Percentiles rank a stretch among this genome's conserved stretches.
Evolutionary conservation across 2,113 vertebrate genomes (phyloP).

Genomic region (Progne subis): DNA sequence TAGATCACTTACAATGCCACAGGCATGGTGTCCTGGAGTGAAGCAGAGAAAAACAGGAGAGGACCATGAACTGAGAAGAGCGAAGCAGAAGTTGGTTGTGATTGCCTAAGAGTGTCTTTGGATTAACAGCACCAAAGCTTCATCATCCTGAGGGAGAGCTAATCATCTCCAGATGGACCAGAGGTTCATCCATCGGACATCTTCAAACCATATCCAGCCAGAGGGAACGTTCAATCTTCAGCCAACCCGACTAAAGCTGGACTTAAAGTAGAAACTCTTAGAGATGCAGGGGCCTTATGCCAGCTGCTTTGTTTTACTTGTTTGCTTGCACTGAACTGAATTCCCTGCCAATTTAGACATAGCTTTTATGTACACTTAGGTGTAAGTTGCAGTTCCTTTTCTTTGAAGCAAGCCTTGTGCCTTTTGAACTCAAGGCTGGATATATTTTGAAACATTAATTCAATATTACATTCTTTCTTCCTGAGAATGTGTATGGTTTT

Average conservation of each 20-base stretch:
- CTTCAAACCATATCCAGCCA: fast-evolving
- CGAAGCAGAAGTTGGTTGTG: not conserved
- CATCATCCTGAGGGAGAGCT: not conserved
- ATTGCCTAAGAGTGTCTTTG: not conserved
- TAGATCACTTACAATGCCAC: not conserved
- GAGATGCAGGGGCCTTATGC: not conserved
- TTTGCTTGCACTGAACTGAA: not conserved
- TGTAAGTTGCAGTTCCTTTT: not conserved
- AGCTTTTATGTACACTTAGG: not conserved
- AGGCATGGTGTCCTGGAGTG: not conserved
- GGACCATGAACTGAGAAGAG: not conserved
- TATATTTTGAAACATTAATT: not conserved
- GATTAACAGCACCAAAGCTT: not conserved
- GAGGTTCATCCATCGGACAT: not conserved
- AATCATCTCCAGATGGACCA: not conserved
- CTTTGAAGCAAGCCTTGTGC: not conserved
- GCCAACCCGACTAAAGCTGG: not conserved
- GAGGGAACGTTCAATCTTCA: not conserved
- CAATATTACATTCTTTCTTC: not conserved
- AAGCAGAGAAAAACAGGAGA: not conserved
- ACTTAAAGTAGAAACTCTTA: not conserved
- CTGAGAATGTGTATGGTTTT: not conserved
- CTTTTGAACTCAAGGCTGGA: not conserved
- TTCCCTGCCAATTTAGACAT: not conserved
- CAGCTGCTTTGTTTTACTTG: not conserved